phyloP scores from a whole-genome alignment of 2,888 invertebrate species.

The Trachelus stipa region DNA sequence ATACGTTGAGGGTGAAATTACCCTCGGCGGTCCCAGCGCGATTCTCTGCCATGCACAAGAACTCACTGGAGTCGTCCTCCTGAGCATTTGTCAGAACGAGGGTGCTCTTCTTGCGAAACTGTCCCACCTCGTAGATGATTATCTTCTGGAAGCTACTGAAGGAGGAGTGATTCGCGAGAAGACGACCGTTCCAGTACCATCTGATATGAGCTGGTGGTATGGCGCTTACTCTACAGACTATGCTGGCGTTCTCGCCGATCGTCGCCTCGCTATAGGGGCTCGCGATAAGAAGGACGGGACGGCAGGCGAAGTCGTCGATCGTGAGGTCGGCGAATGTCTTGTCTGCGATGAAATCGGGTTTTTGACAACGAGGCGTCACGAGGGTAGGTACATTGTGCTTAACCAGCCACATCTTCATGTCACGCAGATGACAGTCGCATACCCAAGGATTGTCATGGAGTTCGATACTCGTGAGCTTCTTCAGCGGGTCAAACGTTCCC shows the following conservation, averaged over 20 bases:
- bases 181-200: slow-evolving; percentile 89
- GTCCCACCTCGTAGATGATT: slow-evolving; percentile 81
- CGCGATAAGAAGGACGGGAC: slow-evolving; percentile 81
- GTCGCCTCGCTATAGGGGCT: slow-evolving; percentile 82
- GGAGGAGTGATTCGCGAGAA: slow-evolving; percentile 81
- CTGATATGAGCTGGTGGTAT: slow-evolving; percentile 83
- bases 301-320: slow-evolving; percentile 88
- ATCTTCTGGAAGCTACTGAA: slow-evolving; percentile 84
- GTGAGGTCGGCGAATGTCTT: slow-evolving; percentile 81
- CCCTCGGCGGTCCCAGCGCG: slow-evolving; percentile 89
- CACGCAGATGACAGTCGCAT: slow-evolving; percentile 86
- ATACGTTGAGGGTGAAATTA: slow-evolving; percentile 88
- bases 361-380: slow-evolving; percentile 82
- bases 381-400: slow-evolving; percentile 81
- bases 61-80: slow-evolving; percentile 84
- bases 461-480: slow-evolving; percentile 82
- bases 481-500: slow-evolving; percentile 79
- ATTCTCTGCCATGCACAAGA: slow-evolving; percentile 92
- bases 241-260: slow-evolving; percentile 87
- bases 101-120: slow-evolving; percentile 80
- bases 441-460: slow-evolving; percentile 90
- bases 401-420: slow-evolving; percentile 84
- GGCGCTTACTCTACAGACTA: slow-evolving; percentile 84
- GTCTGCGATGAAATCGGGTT: slow-evolving; percentile 78
- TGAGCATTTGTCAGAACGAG: slow-evolving; percentile 85